Percentiles rank a stretch among this genome's conserved stretches.
phyloP scores from a whole-genome alignment of 2,888 invertebrate genomes.

The Drosophila silvestris region DNA sequence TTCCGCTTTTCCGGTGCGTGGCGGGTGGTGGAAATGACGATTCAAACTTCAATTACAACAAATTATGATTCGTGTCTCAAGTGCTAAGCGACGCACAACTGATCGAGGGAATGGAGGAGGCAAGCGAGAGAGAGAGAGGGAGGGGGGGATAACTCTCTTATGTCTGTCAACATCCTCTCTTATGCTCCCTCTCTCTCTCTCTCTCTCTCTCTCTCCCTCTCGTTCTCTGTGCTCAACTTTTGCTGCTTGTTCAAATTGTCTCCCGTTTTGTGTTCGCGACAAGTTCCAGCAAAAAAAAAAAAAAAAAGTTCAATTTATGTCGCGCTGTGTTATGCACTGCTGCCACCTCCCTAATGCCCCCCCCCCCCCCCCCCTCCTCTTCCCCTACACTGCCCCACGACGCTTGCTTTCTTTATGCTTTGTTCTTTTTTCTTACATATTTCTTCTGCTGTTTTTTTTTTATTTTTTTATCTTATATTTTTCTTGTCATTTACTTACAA shows the following conservation, averaged over 20 bases:
- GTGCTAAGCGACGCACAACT: constrained; percentile 45
- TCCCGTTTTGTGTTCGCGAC: constrained; percentile 43
- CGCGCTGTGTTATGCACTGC: constrained; percentile 69
- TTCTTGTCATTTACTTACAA: constrained; percentile 73
- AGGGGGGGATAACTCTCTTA: constrained; percentile 14
- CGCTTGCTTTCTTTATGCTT: constrained; percentile 66
- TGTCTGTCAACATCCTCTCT: constrained; percentile 3
- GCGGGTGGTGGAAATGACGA: constrained; percentile 11
- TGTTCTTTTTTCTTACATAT: constrained; percentile 42
- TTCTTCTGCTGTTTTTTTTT: constrained; percentile 10
- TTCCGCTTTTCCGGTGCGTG: not conserved
- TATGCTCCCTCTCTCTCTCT: not conserved
- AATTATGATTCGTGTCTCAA: constrained; percentile 71
- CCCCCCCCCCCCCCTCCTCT: not conserved
- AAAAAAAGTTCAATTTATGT: constrained; percentile 79
- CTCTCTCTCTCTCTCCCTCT: not conserved
- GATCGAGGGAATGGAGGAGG: not conserved
- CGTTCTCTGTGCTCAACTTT: constrained; percentile 1
- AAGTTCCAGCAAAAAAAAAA: constrained; percentile 71
- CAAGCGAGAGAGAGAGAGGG: too few species aligned
- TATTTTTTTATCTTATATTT: constrained; percentile 17
- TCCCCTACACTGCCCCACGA: constrained; percentile 11
- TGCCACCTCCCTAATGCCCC: not conserved
- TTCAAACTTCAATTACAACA: constrained; percentile 76
- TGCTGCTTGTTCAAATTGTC: constrained; percentile 16